phyloP scores from a whole-genome alignment of 2,888 invertebrate genomes.

The Ichneumoninae sp. region DNA sequence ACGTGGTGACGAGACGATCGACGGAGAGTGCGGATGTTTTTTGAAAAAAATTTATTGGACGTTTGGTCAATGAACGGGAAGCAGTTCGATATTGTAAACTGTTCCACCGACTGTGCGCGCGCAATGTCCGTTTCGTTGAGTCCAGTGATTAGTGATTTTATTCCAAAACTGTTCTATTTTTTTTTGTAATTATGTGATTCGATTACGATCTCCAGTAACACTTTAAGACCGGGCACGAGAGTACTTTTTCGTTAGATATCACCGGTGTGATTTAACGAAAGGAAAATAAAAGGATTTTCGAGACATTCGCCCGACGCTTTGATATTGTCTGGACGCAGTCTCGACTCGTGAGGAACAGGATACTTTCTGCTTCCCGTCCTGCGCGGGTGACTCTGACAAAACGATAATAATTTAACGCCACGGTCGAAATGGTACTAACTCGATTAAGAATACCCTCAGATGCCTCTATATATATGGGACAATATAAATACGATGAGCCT shows the following conservation, averaged over 20 bases:
- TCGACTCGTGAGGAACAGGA: constrained; percentile 14
- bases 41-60: constrained; percentile 36
- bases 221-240: constrained; percentile 24
- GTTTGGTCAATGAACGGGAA: constrained; percentile 36
- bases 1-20: constrained; percentile 14
- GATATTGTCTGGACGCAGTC: neutral
- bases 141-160: constrained; percentile 26
- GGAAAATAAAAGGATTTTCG: neutral
- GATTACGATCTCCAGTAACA: constrained; percentile 15
- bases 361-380: constrained; percentile 52
- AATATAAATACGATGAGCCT: constrained; percentile 64
- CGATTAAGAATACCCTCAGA: constrained; percentile 24
- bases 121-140: constrained; percentile 14
- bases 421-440: constrained; percentile 25
- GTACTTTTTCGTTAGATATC: constrained; percentile 24
- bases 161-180: constrained; percentile 6
- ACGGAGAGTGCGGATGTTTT: constrained; percentile 33
- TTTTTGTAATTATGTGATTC: constrained; percentile 12
- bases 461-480: constrained; percentile 59
- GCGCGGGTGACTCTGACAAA: constrained; percentile 7
- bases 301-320: neutral
- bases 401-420: constrained; percentile 15
- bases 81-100: neutral
- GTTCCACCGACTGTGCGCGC: neutral
- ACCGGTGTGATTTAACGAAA: constrained; percentile 13